phyloP scores from a whole-genome alignment of 1,140 invertebrate genomes.

The Heliconius melpomene region DNA sequence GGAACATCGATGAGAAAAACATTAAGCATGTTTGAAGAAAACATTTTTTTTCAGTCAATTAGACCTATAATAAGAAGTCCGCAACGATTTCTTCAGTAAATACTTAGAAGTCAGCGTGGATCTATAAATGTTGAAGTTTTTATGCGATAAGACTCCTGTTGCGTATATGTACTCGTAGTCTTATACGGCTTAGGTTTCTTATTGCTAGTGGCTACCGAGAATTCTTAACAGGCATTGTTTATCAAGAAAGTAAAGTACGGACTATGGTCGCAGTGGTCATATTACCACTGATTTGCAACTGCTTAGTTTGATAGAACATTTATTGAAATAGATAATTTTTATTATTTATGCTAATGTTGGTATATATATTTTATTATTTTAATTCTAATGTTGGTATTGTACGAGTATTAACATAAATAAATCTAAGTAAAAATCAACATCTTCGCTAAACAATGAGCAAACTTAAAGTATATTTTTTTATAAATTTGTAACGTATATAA shows the following conservation, averaged over 20 bases:
- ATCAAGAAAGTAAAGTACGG: conserved; percentile 36
- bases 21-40: too few relatives aligned
- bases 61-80: not conserved
- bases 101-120: not conserved
- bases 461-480: too few relatives aligned
- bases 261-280: not conserved
- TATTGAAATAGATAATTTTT: not conserved
- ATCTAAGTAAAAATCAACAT: too few relatives aligned
- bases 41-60: too few relatives aligned
- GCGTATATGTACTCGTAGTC: conserved; percentile 34
- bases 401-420: too few relatives aligned
- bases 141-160: conserved; percentile 32
- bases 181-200: conserved; percentile 44
- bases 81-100: not conserved
- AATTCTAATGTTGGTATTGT: too few relatives aligned
- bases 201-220: conserved; percentile 40
- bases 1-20: too few relatives aligned
- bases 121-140: conserved; percentile 33
- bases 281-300: not conserved
- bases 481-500: too few relatives aligned
- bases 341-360: too few relatives aligned
- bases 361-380: too few relatives aligned
- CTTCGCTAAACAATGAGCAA: too few relatives aligned
- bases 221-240: conserved; percentile 44
- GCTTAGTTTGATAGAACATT: not conserved